Evolutionary conservation across 1,140 invertebrate genomes (phyloP).

Genomic region (Orchesella cincta): DNA sequence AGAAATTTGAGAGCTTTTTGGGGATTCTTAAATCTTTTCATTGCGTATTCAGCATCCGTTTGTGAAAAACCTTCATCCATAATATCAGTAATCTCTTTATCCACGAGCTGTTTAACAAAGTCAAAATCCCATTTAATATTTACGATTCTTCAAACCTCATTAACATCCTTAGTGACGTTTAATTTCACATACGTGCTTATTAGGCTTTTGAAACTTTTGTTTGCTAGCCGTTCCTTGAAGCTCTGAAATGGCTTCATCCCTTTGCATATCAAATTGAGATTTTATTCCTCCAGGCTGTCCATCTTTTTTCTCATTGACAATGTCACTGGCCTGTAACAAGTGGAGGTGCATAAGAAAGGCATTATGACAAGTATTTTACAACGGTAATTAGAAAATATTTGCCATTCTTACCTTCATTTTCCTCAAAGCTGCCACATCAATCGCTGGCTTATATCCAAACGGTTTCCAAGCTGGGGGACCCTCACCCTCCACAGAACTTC

Average conservation of each 20-base stretch:
- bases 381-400: too few relatives aligned
- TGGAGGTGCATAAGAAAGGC: background rate
- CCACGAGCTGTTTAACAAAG: conserved; percentile 32
- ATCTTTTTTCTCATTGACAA: conserved; percentile 39
- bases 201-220: conserved; percentile 29
- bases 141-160: background rate
- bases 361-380: background rate
- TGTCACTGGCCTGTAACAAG: conserved; percentile 39
- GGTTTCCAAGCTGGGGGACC: conserved; percentile 42
- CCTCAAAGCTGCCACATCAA: conserved; percentile 32
- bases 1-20: conserved; percentile 38
- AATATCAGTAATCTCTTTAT: conserved; percentile 40
- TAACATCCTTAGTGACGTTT: background rate
- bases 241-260: conserved; percentile 40
- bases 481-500: background rate
- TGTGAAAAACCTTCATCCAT: conserved; percentile 41
- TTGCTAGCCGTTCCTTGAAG: background rate
- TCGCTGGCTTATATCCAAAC: conserved; percentile 27
- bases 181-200: conserved; percentile 17
- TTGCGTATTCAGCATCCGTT: conserved; percentile 41
- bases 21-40: conserved; percentile 40
- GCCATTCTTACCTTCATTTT: conserved; percentile 42
- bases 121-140: background rate
- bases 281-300: conserved; percentile 21
- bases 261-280: conserved; percentile 42